Evolutionary conservation across 1,140 invertebrate species (phyloP).

Genomic region (Ladona fulva): DNA sequence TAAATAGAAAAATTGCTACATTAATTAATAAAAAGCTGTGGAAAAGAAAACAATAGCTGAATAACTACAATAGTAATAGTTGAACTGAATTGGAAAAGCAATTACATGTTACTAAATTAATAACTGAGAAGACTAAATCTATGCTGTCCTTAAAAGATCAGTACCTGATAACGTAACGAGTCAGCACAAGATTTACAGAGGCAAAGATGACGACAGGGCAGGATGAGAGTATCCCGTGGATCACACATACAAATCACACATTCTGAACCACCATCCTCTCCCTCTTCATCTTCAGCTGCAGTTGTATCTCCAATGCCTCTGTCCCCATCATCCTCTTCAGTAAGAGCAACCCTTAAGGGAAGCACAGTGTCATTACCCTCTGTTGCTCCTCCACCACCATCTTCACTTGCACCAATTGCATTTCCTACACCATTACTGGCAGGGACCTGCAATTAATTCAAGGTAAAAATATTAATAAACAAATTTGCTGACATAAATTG

Average conservation of each 20-base stretch:
- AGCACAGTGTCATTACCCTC: not conserved
- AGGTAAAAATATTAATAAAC: no score
- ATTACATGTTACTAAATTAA: not conserved
- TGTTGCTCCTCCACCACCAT: not conserved
- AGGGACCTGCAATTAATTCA: not conserved
- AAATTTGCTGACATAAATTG: no score
- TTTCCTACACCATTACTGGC: not conserved
- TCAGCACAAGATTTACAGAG: conserved; percentile 96
- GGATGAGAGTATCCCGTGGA: conserved; percentile 90
- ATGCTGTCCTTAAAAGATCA: not conserved
- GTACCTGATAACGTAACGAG: conserved; percentile 75
- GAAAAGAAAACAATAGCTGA: no score
- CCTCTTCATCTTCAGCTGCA: conserved; percentile 71
- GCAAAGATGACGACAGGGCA: conserved; percentile 96
- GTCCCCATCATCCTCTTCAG: not conserved
- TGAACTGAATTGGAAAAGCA: no score
- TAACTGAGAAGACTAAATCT: conserved; percentile 11
- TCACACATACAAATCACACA: conserved; percentile 99
- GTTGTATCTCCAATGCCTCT: not conserved
- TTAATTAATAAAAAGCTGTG: no score
- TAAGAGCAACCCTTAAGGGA: not conserved
- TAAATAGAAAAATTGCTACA: no score
- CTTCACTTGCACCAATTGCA: not conserved
- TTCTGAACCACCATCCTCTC: conserved; percentile 93
- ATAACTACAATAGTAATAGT: no score